Conservation (phyloP, 2,113 vertebrate species). For the Python bivittatus region DNA sequence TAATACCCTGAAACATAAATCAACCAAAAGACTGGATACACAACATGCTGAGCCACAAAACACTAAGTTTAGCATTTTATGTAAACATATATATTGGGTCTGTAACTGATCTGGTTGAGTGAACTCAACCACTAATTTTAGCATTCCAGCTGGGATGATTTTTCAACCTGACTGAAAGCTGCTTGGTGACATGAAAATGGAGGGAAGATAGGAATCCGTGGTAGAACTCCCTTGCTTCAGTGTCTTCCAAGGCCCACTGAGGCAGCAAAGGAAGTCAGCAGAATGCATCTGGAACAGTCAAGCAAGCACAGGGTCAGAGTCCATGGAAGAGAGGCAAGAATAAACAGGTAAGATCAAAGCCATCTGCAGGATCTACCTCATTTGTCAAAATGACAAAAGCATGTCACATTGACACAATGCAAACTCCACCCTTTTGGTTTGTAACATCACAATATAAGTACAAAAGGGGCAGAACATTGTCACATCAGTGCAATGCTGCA, state of each 20-base stretch:
- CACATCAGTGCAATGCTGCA: not conserved
- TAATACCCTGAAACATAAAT: not conserved
- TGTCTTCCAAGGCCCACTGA: not conserved
- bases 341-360: not conserved
- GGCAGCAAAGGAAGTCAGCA: not conserved
- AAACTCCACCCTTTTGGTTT: not conserved
- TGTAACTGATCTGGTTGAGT: not conserved
- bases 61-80: not conserved
- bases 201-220: not conserved
- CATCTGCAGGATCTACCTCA: not conserved
- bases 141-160: not conserved
- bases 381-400: not conserved
- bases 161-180: not conserved
- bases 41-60: not conserved
- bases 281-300: not conserved
- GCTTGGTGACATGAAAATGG: not conserved
- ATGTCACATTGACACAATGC: not conserved
- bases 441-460: not conserved
- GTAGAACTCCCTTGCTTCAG: not conserved
- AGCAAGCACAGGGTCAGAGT: not conserved
- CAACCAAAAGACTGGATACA: not conserved
- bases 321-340: not conserved
- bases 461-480: not conserved
- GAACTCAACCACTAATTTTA: not conserved
- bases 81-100: not conserved